Base-by-base conservation (phyloP, 2,797 vertebrate genomes). In the Myotis vivesi region DNA sequence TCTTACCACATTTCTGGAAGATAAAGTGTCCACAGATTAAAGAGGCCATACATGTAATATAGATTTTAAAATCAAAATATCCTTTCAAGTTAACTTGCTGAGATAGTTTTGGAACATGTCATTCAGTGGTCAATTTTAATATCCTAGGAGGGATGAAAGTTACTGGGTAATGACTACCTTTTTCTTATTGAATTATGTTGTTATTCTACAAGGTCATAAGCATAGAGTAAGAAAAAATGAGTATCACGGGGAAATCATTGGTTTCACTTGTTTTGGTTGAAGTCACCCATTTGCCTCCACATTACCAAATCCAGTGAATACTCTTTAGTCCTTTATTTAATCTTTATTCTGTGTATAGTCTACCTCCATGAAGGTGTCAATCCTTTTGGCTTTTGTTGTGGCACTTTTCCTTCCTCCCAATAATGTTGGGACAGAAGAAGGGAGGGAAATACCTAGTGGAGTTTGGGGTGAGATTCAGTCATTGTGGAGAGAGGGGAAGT, bases 1-100 rank as follows among this genome's bases (percentile, higher is more conserved):
- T 94, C 93, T 87, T n/a, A 84, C 49, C 92, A 72, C 80, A 72
- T 94, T 83, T 46, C 62, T 91, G 11, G 66, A 92, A 95, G 49
- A 55, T 89, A 57, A 88, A 77, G 6, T 85, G 13, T 36, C 22
- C 71, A 46, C 55, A 95, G 23, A 59, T 46, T 90, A 38, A 79
- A 94, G 73, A 95, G 46, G 30, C n/a, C 20, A 28, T 68, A 75
- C 80, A 64, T 73, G 1, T 90, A 72, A 17, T 59, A 13, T 71
- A 55, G 57, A 38, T 57, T 89, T 94, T 93, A 73, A 91, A 93
- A 83, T 87, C 55, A 91, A 81, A 95, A 62, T 72, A 85, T 82
- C 30, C 25, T 94, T 93, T 91, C 13, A 44, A 3, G 25, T 51
- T 93, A 83, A 73, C 49, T 89, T 94, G 23, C 36, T 79, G 12